Evolutionary conservation across 2,797 vertebrate species (phyloP).

Genomic region (Sebastes kiyomatsui): DNA sequence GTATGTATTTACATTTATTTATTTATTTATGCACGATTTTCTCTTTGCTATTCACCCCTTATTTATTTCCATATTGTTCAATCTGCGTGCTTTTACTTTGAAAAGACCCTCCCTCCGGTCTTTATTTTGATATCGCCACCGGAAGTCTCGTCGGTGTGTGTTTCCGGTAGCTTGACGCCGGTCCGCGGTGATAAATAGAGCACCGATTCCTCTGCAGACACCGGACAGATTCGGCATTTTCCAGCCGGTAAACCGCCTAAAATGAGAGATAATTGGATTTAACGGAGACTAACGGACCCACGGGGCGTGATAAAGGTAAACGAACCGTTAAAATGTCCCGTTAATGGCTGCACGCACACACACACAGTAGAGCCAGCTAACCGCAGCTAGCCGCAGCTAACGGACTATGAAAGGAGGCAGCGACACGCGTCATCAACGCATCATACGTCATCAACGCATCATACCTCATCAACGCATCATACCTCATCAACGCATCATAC

Average conservation of each 20-base stretch:
- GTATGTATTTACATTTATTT: no score
- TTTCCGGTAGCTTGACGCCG: constrained; percentile 6
- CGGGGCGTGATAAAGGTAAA: constrained; percentile 39
- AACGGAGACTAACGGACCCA: constrained; percentile 16
- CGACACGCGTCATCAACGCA: no score
- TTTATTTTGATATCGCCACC: constrained; percentile 9
- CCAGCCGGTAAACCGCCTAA: neutral
- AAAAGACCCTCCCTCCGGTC: neutral
- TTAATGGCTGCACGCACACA: neutral
- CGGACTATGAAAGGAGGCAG: no score
- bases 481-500: no score
- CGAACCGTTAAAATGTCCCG: neutral
- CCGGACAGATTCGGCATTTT: neutral
- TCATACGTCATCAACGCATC: no score
- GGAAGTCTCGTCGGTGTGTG: neutral
- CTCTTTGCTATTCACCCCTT: no score
- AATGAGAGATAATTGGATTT: constrained; percentile 25
- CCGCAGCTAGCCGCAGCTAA: constrained; percentile 28
- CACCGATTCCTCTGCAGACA: neutral
- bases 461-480: no score
- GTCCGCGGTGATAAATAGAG: neutral
- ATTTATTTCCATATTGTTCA: neutral
- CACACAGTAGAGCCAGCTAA: constrained; percentile 28
- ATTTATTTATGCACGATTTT: no score
- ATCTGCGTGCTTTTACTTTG: neutral